Conservation (phyloP, 2,113 vertebrate genomes). For the Rhineura floridana region DNA sequence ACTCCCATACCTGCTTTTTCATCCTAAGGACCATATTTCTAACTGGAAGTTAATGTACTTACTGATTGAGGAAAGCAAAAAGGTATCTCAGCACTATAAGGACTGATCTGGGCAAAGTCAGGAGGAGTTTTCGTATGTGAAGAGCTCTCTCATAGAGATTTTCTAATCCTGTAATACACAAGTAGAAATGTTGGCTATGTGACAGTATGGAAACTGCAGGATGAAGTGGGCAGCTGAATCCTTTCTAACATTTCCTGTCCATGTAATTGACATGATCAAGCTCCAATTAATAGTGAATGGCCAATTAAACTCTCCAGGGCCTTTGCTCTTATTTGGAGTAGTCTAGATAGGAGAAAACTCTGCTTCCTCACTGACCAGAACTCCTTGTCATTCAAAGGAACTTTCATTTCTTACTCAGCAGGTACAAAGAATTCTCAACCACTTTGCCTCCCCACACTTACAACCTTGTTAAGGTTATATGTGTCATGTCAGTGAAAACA, state of each 20-base stretch:
- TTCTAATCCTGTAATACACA: slow-evolving; percentile 87
- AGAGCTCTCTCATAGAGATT: slow-evolving; percentile 96
- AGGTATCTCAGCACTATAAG: slow-evolving; percentile 98
- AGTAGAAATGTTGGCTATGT: neutral
- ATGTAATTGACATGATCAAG: neutral
- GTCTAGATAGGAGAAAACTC: neutral
- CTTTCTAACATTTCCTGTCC: neutral
- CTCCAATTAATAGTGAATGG: neutral
- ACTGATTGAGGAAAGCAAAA: slow-evolving; percentile 99
- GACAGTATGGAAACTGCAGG: neutral
- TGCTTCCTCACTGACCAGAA: neutral
- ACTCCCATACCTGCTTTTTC: no score
- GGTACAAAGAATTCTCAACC: neutral
- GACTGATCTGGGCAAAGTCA: slow-evolving; percentile 93
- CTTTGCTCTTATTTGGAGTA: neutral
- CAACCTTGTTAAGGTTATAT: neutral
- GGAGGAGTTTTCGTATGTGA: slow-evolving; percentile 94
- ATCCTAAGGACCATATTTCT: no score
- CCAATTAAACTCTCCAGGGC: neutral
- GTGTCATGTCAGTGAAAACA: no score
- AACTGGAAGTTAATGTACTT: slow-evolving; percentile 71
- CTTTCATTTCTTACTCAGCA: neutral
- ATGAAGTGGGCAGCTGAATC: neutral
- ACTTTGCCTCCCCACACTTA: neutral
- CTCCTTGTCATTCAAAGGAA: neutral